These are phyloP conservation scores for Xanthorhoe designata DNA, from an alignment of 2,888 invertebrate species.

Conservation along the genomic window DNA sequence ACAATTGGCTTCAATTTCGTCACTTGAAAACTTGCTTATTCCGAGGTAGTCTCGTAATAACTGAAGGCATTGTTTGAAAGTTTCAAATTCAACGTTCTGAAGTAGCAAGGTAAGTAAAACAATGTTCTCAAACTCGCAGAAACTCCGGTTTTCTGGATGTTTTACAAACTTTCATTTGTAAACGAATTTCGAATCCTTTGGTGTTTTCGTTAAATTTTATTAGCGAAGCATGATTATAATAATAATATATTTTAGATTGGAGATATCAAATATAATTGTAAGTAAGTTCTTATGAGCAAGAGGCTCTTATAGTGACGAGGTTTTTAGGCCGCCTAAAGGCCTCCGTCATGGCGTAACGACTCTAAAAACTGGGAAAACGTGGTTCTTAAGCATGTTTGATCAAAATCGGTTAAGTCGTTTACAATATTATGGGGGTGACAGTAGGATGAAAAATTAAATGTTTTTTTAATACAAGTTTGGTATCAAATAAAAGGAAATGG, in stretches of 20 bases:
- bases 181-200: not conserved
- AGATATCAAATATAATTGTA: not conserved
- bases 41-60: not conserved
- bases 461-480: no score
- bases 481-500: no score
- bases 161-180: not conserved
- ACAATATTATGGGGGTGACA: no score
- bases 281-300: no score
- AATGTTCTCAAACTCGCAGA: not conserved
- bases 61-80: not conserved
- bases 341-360: no score
- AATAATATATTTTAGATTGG: not conserved
- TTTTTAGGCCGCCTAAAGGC: no score
- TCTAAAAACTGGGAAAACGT: no score
- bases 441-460: no score
- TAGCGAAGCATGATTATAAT: not conserved
- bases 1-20: not conserved
- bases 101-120: not conserved
- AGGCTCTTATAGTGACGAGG: no score
- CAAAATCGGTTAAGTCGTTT: no score
- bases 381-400: no score
- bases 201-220: not conserved
- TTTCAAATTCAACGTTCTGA: not conserved
- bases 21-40: not conserved
- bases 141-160: not conserved